Percentiles rank a stretch among this genome's conserved stretches.
These are phyloP conservation scores for Grapholita molesta DNA, from an alignment of 1,140 invertebrate species.

Conservation along the genomic window DNA sequence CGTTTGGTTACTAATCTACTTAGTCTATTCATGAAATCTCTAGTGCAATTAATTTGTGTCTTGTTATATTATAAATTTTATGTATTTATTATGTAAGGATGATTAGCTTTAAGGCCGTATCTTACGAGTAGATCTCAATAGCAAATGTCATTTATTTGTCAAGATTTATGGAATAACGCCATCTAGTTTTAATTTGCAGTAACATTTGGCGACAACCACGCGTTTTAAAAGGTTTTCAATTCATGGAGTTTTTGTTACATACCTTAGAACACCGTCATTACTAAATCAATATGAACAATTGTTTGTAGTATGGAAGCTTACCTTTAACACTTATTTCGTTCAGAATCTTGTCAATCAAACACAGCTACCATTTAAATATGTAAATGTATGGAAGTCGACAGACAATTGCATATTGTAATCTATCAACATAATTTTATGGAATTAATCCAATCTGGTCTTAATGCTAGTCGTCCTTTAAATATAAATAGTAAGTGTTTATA, in stretches of 20 bases:
- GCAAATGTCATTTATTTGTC: too few species aligned
- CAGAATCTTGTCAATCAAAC: not conserved
- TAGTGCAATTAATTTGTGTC: conserved; percentile 15
- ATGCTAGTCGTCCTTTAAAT: conserved; percentile 2
- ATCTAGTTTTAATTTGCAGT: too few species aligned
- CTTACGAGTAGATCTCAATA: too few species aligned
- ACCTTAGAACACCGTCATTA: too few species aligned
- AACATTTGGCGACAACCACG: too few species aligned
- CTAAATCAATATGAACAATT: too few species aligned
- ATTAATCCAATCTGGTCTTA: not conserved
- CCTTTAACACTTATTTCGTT: too few species aligned
- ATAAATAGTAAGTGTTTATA: conserved; percentile 6
- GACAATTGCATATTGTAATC: not conserved
- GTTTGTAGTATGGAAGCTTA: too few species aligned
- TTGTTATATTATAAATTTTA: not conserved
- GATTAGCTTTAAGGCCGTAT: not conserved
- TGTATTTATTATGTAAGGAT: conserved; percentile 2
- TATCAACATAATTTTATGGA: not conserved
- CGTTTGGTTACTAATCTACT: not conserved
- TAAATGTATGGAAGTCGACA: not conserved
- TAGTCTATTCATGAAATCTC: not conserved
- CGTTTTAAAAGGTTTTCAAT: too few species aligned
- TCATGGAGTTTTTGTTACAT: too few species aligned
- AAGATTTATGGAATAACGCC: too few species aligned
- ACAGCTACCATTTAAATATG: not conserved